Conservation (phyloP, 2,888 invertebrate species). For the Amorpha juglandis region DNA sequence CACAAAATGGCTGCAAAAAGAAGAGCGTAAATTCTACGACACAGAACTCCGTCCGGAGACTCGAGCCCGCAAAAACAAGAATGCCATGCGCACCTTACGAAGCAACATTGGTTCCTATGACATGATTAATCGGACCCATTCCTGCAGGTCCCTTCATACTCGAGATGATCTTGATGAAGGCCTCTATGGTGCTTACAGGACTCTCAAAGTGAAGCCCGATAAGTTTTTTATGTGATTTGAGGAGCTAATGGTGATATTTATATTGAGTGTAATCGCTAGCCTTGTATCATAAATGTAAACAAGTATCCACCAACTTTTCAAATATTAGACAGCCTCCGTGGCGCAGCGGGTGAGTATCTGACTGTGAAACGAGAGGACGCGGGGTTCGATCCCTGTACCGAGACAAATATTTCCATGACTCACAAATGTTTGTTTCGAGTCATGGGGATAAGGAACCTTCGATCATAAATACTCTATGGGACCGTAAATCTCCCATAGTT, state of each 20-base stretch:
- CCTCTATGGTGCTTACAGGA: constrained; percentile 71
- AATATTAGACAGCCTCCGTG: no score
- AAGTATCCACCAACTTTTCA: no score
- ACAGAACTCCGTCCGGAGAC: constrained; percentile 71
- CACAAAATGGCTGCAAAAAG: constrained; percentile 88
- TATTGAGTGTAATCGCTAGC: no score
- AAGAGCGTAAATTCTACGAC: constrained; percentile 81
- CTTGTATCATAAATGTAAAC: no score
- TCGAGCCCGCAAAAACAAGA: constrained; percentile 55
- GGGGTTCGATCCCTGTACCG: no score
- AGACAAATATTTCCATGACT: no score
- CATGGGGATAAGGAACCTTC: no score
- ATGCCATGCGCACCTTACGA: constrained; percentile 58
- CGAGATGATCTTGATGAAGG: constrained; percentile 71
- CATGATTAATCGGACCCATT: constrained; percentile 71
- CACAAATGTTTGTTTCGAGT: no score
- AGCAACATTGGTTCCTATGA: constrained; percentile 68
- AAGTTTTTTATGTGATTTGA: constrained; percentile 51
- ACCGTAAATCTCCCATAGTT: no score
- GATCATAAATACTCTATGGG: no score
- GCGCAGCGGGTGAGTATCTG: no score
- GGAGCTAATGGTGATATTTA: neutral
- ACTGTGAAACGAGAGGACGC: no score
- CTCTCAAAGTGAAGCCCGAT: constrained; percentile 61
- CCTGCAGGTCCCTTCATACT: constrained; percentile 65